Percentiles rank a stretch among this genome's conserved stretches.
Evolutionary conservation across 2,797 vertebrate species (phyloP).

Genomic region (Helicolenus hilgendorfi): DNA sequence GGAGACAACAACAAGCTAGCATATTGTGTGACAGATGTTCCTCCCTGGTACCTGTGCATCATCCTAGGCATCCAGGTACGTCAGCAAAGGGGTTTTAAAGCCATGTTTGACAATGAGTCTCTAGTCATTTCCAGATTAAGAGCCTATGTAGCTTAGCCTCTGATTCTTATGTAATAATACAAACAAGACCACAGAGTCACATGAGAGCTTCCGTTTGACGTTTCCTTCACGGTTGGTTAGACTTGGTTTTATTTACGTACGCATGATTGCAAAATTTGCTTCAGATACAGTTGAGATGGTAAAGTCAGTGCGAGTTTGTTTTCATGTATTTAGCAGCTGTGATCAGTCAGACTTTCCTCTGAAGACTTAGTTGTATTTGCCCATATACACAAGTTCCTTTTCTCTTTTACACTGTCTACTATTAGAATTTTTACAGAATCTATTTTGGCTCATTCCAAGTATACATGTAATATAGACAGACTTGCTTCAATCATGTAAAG

Average conservation of each 20-base stretch:
- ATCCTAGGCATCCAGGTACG: constrained; percentile 96
- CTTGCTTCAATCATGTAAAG: background rate
- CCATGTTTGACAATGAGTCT: background rate
- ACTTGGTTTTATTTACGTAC: background rate
- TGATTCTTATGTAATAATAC: constrained; percentile 14
- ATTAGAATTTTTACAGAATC: background rate
- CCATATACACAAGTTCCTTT: background rate
- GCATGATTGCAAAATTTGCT: background rate
- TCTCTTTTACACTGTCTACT: background rate
- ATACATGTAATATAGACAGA: background rate
- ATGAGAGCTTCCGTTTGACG: constrained; percentile 5
- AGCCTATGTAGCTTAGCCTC: background rate
- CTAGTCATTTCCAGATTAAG: background rate
- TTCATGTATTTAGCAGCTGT: background rate
- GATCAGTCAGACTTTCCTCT: background rate
- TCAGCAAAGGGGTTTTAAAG: background rate
- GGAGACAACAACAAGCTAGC: constrained; percentile 84
- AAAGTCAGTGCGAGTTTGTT: background rate
- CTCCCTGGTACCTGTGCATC: constrained; percentile 97
- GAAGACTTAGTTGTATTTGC: background rate
- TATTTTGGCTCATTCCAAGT: background rate
- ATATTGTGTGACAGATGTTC: constrained; percentile 93
- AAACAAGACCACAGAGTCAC: constrained; percentile 45
- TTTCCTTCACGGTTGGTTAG: constrained; percentile 3
- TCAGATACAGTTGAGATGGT: background rate